A percentile compares a stretch with the other conserved stretches of the same genome.
Conservation (phyloP, 1,140 invertebrate genomes). For the Drosophila virilis region DNA sequence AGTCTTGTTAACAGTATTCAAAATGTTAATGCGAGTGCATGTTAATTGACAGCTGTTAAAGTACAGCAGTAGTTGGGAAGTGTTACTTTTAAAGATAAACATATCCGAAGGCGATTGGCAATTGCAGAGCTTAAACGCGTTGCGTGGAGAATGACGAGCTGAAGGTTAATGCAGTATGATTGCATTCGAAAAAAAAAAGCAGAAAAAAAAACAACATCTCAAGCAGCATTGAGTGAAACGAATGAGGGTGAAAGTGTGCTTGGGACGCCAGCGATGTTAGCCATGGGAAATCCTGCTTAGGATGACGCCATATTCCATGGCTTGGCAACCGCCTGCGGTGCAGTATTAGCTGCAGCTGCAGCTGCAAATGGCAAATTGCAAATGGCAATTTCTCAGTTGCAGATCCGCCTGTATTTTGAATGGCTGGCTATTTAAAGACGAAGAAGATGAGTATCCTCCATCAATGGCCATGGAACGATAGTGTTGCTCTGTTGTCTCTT, state of each 20-base stretch:
- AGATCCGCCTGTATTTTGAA: not conserved
- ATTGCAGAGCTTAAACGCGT: slow-evolving; percentile 12
- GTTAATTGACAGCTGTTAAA: not conserved
- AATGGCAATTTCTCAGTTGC: slow-evolving; percentile 24
- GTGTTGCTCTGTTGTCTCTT: not conserved
- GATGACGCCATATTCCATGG: slow-evolving; percentile 29
- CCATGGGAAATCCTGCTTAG: slow-evolving; percentile 2
- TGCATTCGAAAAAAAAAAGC: not conserved
- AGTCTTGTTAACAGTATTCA: not conserved
- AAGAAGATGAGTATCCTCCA: not conserved
- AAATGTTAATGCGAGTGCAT: not conserved
- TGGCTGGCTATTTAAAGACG: no score
- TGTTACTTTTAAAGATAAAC: not conserved
- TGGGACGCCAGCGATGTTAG: not conserved
- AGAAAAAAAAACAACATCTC: not conserved
- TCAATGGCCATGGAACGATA: slow-evolving; percentile 6
- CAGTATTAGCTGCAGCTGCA: not conserved
- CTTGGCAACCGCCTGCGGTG: slow-evolving; percentile 29
- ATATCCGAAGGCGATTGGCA: slow-evolving; percentile 2
- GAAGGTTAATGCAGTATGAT: slow-evolving; percentile 30
- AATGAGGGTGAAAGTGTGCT: not conserved
- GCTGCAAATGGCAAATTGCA: slow-evolving; percentile 18
- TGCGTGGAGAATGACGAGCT: slow-evolving; percentile 1
- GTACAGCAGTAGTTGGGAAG: not conserved
- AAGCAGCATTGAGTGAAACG: slow-evolving; percentile 4